Evolutionary conservation across 2,888 invertebrate species (phyloP), one percentile per base, ranked within the genome.

Genomic region (Psylliodes chrysocephalus): DNA sequence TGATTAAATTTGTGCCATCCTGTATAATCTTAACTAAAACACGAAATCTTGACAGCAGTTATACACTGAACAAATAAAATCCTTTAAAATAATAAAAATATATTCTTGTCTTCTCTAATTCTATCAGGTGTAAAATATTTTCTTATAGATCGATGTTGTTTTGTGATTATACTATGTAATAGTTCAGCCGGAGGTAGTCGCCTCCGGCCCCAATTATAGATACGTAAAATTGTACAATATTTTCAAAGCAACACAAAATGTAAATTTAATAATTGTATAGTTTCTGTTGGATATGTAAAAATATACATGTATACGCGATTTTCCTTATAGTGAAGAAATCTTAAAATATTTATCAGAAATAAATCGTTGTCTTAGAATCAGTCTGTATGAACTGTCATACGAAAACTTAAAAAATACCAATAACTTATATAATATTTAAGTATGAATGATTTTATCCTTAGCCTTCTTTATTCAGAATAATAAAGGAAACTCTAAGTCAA

Each of bases 141-240:
- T 78, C 75, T 74, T 77, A 77, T 63, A 70, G 77, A 77, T 76
- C 69, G 78, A 76, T 80, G 80, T 81, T 79, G 79, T 78, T 78
- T 74, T 77, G 77, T 79, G 78, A 78, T 76, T 74, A 49, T 49
- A 74, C 73, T 73, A 70, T 76, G 70, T 72, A 75, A 75, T 73
- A 76, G 73, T 73, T 76, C 70, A 46, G 72, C 72, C 65, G 71
- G 69, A 17, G 57, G 42, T 61, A 46, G 63, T 67, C 70, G 67
- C 76, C 74, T 75, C 72, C 72, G 71, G 66, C 69, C 73, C 74
- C 75, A 77, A 77, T 77, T 78, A 56, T 64, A 82, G 78, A 82
- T 82, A 82, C 82, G 82, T 82, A 82, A 82, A 78, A 77, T 79
- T 81, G 82, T 82, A 82, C 82, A 82, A 82, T 82, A 82, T 80